Conservation (phyloP, 1,140 invertebrate species). For the Sycophaga agraensis region DNA sequence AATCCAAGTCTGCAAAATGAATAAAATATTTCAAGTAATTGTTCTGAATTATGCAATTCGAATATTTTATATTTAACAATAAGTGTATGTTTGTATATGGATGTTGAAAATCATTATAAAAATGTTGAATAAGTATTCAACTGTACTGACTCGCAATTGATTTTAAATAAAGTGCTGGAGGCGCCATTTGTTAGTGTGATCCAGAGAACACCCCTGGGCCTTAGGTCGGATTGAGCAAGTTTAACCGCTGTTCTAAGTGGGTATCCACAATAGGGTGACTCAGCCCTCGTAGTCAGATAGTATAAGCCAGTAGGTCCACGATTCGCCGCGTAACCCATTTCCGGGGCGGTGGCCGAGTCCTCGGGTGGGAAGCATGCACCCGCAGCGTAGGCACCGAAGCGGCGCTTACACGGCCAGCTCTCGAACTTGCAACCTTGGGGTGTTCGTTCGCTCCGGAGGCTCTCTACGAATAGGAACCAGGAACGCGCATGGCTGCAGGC, state of each 20-base stretch:
- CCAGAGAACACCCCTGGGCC: slow-evolving; percentile 49
- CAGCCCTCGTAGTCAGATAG: slow-evolving; percentile 54
- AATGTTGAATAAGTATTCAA: no score
- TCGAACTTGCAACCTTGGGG: background rate
- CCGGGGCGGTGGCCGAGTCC: slow-evolving; percentile 44
- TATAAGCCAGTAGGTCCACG: slow-evolving; percentile 52
- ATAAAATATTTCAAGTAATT: no score
- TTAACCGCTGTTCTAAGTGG: slow-evolving; percentile 52
- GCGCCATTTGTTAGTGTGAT: slow-evolving; percentile 44
- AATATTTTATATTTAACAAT: no score
- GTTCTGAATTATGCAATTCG: no score
- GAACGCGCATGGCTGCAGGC: slow-evolving; percentile 74
- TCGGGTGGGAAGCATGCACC: slow-evolving; percentile 56
- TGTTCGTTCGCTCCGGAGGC: slow-evolving; percentile 62
- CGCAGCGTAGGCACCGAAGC: slow-evolving; percentile 44
- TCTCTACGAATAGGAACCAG: slow-evolving; percentile 71
- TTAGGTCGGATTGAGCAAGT: slow-evolving; percentile 41
- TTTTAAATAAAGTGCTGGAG: slow-evolving; percentile 45
- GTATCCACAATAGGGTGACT: slow-evolving; percentile 57
- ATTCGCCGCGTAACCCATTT: slow-evolving; percentile 52
- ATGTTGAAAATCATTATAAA: no score
- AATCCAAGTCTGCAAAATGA: no score
- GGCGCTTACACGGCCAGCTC: slow-evolving; percentile 35
- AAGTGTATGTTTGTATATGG: no score
- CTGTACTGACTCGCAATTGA: slow-evolving; percentile 52